Base-by-base conservation (phyloP, 2,888 invertebrate genomes). In the Hydrotaea diabolus region DNA sequence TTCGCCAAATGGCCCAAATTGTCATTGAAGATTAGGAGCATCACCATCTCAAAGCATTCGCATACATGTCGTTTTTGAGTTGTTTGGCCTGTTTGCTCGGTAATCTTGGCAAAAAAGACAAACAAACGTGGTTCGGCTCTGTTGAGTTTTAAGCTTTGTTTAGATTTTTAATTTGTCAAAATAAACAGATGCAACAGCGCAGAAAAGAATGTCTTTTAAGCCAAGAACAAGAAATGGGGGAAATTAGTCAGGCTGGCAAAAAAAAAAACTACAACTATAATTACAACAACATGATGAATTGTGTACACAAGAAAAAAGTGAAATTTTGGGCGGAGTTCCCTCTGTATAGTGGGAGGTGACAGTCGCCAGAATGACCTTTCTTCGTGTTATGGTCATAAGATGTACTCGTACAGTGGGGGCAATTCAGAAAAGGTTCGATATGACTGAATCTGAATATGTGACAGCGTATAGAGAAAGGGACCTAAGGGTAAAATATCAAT, bases 91-190 rank as follows among this genome's bases (percentile, higher is more conserved):
- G 21, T 31, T 31, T 31, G 31, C 7, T 4, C 31, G 2, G 7
- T 4, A 31, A 31, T 7, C 31, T 7, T 7, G 31, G 31, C 31
- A 31, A 31, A 31, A 31, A 7, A 62, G 15, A 26, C n/a, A 62
- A 62, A 62, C 26, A 31, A 59, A 36, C 2, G 8, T 69, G 11
- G 69, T 46, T 53, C 59, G 59, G 59, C 26, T 43, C 26, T 59
- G 59, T 57, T 74, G 23, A 23, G 59, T 74, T 59, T 23, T n/a
- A 73, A 74, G 15, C 19, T 11, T 9, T 74, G 59, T 77, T 76
- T 26, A n/a, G 3, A 64, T 76, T 66, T 69, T 66, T 57, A 77
- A 77, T 69, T 77, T 77, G 77, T 66, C 77, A 66, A 77, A 77
- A 77, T 69, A 39, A 77, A 77, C 39, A 77, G 39, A 23, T 49